Evolutionary conservation across 2,113 vertebrate genomes (phyloP), one percentile per base, ranked within the genome.

Genomic region (Loxodonta africana): DNA sequence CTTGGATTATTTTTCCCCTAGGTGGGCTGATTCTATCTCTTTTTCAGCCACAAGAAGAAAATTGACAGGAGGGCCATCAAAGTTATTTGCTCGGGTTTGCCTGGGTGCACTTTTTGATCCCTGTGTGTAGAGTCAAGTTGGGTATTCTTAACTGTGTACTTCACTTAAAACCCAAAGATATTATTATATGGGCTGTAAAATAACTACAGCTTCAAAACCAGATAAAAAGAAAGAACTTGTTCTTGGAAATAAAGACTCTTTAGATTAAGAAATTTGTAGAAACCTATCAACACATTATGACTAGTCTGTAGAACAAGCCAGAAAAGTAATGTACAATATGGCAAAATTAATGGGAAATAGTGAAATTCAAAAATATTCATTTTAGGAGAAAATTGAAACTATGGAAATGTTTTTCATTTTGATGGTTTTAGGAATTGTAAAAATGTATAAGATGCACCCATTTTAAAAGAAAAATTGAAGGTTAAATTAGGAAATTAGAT

Each of bases 401-500:
- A 28, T 81, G 46, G 10, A 80, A 57, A 74, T 44, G 3, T 90
- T 44, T 3, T 90, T 90, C 17, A 8, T 85, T 46, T n/a, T 82
- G 18, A 30, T 73, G 48, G 28, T 62, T 78, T 78, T 41, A 94
- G 81, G 18, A 82, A 74, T 67, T 57, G 0, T 30, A 81, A 65
- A 71, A 23, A 21, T 28, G 53, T 62, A 21, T 67, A 69, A 15
- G 88, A 21, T 71, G 37, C 6, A 65, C 2, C 14, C 46, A 20
- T 65, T 74, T 57, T 69, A 37, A 46, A 88, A n/a, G 15, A 53
- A 85, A 71, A 78, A 41, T 18, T 51, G 8, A 67, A 15, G 8
- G 11, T 88, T 69, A 88, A 78, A 81, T 88, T 80, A 93, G 25
- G 63, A 41, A 89, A 94, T 65, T 69, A 77, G 60, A 23, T n/a